These are phyloP conservation scores for Oceanites oceanicus DNA, from an alignment of 2,113 vertebrate species.

Conservation along the genomic window DNA sequence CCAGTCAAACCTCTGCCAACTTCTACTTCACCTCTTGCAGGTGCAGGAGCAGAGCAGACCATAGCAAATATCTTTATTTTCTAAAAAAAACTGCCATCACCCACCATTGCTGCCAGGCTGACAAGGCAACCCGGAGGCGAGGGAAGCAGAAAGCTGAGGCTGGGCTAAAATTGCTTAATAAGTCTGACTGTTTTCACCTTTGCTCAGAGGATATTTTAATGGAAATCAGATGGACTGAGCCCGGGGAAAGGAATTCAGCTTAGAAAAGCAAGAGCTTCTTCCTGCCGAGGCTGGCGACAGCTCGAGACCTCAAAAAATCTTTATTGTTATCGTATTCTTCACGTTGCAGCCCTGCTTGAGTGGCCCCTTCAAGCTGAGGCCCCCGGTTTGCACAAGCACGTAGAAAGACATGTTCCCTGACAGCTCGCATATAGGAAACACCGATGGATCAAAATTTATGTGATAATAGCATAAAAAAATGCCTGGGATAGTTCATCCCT, in stretches of 20 bases:
- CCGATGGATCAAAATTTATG: background rate
- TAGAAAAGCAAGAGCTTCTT: background rate
- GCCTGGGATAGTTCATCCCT: background rate
- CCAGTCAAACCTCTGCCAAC: background rate
- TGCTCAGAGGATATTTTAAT: background rate
- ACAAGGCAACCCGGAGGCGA: fast-evolving
- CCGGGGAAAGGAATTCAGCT: background rate
- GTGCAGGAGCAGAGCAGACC: background rate
- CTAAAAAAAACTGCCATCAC: background rate
- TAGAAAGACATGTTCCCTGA: background rate
- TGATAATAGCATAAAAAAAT: background rate
- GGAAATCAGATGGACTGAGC: background rate
- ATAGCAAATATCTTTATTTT: background rate
- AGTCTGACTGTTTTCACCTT: background rate
- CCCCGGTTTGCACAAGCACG: background rate
- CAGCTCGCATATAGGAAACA: fast-evolving
- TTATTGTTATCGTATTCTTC: background rate
- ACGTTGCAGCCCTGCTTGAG: background rate
- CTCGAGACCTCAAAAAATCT: background rate
- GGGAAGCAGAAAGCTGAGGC: background rate
- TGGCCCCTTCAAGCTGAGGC: background rate
- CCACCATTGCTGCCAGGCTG: background rate
- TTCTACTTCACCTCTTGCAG: background rate
- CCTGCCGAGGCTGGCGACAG: fast-evolving
- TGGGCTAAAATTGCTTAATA: background rate